A percentile compares a stretch with the other conserved stretches of the same genome.
Conservation (phyloP, 2,888 invertebrate species). For the Exocentrus adspersus region DNA sequence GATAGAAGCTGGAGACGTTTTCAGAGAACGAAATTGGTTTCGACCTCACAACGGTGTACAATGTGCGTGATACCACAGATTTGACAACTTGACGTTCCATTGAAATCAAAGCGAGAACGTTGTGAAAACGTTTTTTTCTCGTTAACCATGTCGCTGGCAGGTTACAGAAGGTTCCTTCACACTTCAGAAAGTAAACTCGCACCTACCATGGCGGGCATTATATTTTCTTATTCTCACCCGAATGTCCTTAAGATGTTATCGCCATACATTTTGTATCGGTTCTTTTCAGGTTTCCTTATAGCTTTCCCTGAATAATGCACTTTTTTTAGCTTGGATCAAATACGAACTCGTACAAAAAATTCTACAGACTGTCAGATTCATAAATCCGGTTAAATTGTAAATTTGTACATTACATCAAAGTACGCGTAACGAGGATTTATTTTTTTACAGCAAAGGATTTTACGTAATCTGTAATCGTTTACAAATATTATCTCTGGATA, state of each 20-base stretch:
- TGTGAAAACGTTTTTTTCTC: conserved; percentile 54
- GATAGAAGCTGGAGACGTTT: conserved; percentile 33
- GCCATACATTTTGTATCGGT: neutral
- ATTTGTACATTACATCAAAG: too few relatives aligned
- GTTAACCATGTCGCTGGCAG: conserved; percentile 54
- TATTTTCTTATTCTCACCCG: conserved; percentile 9
- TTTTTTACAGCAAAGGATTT: too few relatives aligned
- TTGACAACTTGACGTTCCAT: conserved; percentile 55
- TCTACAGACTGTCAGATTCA: too few relatives aligned
- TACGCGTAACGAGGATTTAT: too few relatives aligned
- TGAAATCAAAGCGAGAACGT: conserved; percentile 44
- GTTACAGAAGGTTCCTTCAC: conserved; percentile 42
- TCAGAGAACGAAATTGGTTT: conserved; percentile 40
- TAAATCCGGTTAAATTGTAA: too few relatives aligned
- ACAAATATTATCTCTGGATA: too few relatives aligned
- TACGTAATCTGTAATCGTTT: too few relatives aligned
- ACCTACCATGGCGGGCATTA: conserved; percentile 8
- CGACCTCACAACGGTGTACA: conserved; percentile 40
- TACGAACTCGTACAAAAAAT: too few relatives aligned
- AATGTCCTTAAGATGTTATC: conserved; percentile 9
- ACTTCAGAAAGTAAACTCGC: conserved; percentile 24
- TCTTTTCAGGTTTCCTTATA: neutral
- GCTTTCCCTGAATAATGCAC: neutral
- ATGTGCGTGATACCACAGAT: conserved; percentile 43
- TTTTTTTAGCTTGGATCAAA: neutral